A percentile compares a stretch with the other conserved stretches of the same genome.
Evolutionary conservation across 2,113 vertebrate species (phyloP).

Genomic region (Dendrocopos noguchii): DNA sequence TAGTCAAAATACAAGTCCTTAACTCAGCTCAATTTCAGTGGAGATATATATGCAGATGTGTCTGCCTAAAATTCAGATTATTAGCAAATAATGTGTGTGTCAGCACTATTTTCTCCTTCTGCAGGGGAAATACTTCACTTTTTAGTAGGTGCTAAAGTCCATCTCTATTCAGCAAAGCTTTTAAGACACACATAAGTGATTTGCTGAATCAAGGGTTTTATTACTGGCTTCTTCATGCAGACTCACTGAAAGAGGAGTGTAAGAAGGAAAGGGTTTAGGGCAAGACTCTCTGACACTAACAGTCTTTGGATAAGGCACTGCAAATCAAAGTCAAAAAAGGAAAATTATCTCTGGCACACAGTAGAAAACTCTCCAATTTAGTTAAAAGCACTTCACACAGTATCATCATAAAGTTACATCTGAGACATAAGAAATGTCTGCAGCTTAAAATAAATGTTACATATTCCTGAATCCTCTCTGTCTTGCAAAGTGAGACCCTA

Average conservation of each 20-base stretch:
- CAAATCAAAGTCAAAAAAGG: not conserved
- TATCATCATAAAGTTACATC: not conserved
- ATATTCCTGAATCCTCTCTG: not conserved
- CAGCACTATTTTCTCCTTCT: conserved; percentile 41
- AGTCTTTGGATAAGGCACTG: not conserved
- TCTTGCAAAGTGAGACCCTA: not conserved
- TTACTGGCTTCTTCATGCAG: not conserved
- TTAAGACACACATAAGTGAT: conserved; percentile 2
- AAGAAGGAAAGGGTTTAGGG: not conserved
- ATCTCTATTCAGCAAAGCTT: conserved; percentile 22
- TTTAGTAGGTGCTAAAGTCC: conserved; percentile 36
- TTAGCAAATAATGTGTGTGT: conserved; percentile 19
- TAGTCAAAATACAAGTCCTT: not conserved
- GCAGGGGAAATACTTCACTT: conserved; percentile 43
- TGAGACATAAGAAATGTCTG: not conserved
- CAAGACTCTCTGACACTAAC: not conserved
- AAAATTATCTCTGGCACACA: not conserved
- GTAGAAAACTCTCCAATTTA: not conserved
- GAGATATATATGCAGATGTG: conserved; percentile 5
- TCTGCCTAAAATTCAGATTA: not conserved
- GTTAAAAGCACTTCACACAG: not conserved
- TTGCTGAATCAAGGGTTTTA: conserved; percentile 39
- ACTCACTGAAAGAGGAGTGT: not conserved
- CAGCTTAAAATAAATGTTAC: not conserved
- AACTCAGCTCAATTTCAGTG: not conserved